These are phyloP conservation scores for Hoplias malabaricus DNA, from an alignment of 2,113 vertebrate genomes.

Conservation along the genomic window DNA sequence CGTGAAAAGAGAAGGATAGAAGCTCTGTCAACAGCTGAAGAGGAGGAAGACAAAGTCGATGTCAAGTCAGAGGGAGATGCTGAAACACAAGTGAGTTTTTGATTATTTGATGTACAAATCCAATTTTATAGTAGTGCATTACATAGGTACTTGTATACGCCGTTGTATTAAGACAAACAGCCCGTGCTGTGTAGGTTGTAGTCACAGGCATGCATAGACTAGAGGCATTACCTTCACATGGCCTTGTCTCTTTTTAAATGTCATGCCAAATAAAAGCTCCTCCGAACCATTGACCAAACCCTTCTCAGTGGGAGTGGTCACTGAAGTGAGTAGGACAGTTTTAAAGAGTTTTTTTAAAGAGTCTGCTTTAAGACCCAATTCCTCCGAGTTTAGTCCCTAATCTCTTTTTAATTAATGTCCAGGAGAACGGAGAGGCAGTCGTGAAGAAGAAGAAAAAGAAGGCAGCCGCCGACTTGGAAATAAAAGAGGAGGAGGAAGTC, in stretches of 20 bases:
- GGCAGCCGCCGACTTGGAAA: conserved; percentile 48
- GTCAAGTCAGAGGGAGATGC: conserved; percentile 64
- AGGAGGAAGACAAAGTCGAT: conserved; percentile 42
- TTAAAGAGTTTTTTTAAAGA: no score
- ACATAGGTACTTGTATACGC: no score
- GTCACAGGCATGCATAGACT: conserved; percentile 67
- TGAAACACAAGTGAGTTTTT: conserved; percentile 38
- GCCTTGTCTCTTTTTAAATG: conserved; percentile 67
- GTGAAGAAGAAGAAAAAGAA: conserved; percentile 70
- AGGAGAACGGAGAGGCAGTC: conserved; percentile 46
- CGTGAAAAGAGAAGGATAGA: conserved; percentile 78
- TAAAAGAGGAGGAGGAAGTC: conserved; percentile 19
- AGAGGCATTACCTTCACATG: conserved; percentile 58
- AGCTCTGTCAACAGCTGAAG: conserved; percentile 63
- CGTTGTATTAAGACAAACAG: no score
- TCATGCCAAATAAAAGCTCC: conserved; percentile 68
- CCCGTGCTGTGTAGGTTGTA: fast-evolving
- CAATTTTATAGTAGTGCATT: no score
- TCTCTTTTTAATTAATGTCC: not conserved
- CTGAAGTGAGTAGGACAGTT: conserved; percentile 75
- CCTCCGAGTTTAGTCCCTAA: not conserved
- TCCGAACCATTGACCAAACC: conserved; percentile 77
- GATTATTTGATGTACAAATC: no score
- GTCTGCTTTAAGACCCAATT: not conserved
- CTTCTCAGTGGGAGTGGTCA: conserved; percentile 65